Evolutionary conservation across 1,140 invertebrate genomes (phyloP).

Genomic region (Camponotus pennsylvanicus): DNA sequence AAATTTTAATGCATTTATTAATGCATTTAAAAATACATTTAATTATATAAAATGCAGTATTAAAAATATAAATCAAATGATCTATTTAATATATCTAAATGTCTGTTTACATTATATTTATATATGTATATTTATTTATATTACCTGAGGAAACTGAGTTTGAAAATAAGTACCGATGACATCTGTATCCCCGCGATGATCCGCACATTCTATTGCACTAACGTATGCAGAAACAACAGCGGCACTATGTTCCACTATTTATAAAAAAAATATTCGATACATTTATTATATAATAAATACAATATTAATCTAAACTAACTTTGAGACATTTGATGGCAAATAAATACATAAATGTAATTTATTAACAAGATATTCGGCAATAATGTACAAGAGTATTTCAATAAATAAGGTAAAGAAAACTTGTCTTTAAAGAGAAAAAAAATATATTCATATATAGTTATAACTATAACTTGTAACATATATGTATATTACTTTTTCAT

Average conservation of each 20-base stretch:
- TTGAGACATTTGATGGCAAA: background rate
- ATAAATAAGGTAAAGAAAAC: too few relatives aligned
- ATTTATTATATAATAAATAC: background rate
- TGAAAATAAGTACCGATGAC: conserved; percentile 81
- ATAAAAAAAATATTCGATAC: conserved; percentile 1
- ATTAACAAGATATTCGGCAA: background rate
- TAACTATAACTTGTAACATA: too few relatives aligned
- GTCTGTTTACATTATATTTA: too few relatives aligned
- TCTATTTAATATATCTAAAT: background rate
- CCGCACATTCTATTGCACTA: conserved; percentile 80
- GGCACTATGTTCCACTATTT: conserved; percentile 77
- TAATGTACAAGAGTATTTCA: background rate
- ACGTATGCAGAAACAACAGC: conserved; percentile 80
- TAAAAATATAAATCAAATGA: background rate
- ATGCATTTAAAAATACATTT: too few relatives aligned
- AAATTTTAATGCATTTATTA: too few relatives aligned
- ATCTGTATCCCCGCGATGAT: conserved; percentile 72
- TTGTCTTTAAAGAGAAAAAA: too few relatives aligned
- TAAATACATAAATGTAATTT: background rate
- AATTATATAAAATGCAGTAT: background rate
- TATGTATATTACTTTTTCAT: too few relatives aligned
- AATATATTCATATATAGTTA: too few relatives aligned
- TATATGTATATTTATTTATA: background rate
- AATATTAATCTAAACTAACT: background rate
- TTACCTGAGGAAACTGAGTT: conserved; percentile 84